Percentiles rank a stretch among this genome's conserved stretches.
Evolutionary conservation across 2,888 invertebrate species (phyloP).

Genomic region (Tenthredo distinguenda): DNA sequence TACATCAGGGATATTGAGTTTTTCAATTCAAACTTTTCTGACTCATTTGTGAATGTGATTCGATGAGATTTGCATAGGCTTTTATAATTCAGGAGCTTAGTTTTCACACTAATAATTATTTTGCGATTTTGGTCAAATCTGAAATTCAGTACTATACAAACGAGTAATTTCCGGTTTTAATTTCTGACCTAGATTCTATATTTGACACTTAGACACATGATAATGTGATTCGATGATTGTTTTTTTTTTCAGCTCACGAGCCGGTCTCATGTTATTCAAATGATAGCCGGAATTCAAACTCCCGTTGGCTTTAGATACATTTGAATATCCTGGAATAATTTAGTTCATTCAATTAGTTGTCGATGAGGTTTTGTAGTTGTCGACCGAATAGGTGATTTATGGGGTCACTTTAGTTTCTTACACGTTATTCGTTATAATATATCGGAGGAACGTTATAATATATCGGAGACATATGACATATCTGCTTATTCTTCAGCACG

Average conservation of each 20-base stretch:
- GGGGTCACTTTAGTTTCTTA: not conserved
- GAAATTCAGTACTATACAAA: not conserved
- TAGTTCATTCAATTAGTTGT: not conserved
- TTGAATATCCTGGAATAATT: not conserved
- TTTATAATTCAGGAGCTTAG: too few relatives aligned
- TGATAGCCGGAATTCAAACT: slow-evolving; percentile 14
- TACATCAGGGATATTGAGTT: too few relatives aligned
- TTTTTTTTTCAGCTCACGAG: not conserved
- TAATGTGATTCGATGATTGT: not conserved
- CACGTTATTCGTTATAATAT: not conserved
- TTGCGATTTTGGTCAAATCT: not conserved
- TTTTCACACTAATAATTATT: not conserved
- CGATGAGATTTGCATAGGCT: too few relatives aligned
- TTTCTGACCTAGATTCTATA: not conserved
- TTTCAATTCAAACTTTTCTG: too few relatives aligned
- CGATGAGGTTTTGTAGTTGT: not conserved
- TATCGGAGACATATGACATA: not conserved
- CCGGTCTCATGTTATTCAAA: slow-evolving; percentile 23
- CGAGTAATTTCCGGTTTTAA: not conserved
- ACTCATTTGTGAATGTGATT: too few relatives aligned
- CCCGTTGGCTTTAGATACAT: not conserved
- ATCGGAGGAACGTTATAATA: not conserved
- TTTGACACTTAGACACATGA: not conserved
- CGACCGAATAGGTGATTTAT: not conserved
- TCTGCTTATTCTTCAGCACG: not conserved